Conservation (phyloP, 2,113 vertebrate genomes). For the Bufo bufo region DNA sequence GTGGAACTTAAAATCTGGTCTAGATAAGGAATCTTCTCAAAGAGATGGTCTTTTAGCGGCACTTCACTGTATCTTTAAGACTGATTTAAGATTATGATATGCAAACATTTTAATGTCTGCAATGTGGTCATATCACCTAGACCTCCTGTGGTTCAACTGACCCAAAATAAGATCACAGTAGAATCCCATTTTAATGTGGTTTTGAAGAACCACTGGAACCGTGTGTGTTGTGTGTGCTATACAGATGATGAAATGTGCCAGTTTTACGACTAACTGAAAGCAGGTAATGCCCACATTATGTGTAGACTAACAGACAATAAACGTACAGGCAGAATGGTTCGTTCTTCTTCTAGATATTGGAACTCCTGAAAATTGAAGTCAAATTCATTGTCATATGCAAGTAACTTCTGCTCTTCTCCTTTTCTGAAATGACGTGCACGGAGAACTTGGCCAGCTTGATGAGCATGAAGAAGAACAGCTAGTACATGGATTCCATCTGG, state of each 20-base stretch:
- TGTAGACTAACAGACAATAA: background rate
- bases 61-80: no score
- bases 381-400: conserved; percentile 82
- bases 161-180: no score
- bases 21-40: no score
- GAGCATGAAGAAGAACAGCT: conserved; percentile 83
- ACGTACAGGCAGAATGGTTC: conserved; percentile 79
- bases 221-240: background rate
- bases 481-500: conserved; percentile 82
- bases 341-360: conserved; percentile 81
- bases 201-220: background rate
- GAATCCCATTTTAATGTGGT: no score
- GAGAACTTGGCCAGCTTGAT: conserved; percentile 82
- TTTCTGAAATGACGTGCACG: conserved; percentile 80
- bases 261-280: background rate
- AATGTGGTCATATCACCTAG: no score
- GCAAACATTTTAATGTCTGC: no score
- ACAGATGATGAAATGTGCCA: background rate
- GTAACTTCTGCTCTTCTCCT: conserved; percentile 74
- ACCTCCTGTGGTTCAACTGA: no score
- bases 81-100: no score
- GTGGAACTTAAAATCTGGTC: no score
- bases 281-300: background rate
- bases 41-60: no score
- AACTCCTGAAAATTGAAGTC: conserved; percentile 93